phyloP scores from a whole-genome alignment of 2,888 invertebrate species.

The Amblyteles armatorius region DNA sequence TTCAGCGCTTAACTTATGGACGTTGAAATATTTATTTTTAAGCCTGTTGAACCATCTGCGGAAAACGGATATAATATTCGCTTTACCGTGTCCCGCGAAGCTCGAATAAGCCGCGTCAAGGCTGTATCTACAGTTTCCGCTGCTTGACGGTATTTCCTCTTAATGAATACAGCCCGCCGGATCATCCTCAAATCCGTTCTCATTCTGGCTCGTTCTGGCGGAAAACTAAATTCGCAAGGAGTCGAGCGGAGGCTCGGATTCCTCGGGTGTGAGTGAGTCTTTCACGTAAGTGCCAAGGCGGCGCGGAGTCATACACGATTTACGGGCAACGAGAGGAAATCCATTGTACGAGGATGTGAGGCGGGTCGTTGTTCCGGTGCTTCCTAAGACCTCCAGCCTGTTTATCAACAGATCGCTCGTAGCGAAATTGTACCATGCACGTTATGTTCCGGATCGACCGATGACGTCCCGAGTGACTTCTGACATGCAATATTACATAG shows the following conservation, averaged over 20 bases:
- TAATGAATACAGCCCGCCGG: slow-evolving; percentile 43
- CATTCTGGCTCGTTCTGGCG: slow-evolving; percentile 56
- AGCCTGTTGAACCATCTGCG: not conserved
- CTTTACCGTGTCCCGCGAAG: slow-evolving; percentile 10
- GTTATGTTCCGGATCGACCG: slow-evolving; percentile 27
- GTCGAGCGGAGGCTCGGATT: slow-evolving; percentile 23
- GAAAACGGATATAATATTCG: slow-evolving; percentile 16
- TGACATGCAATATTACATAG: slow-evolving; percentile 30
- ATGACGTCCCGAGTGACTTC: slow-evolving; percentile 13
- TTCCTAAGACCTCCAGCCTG: slow-evolving; percentile 19
- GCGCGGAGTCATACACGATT: slow-evolving; percentile 50
- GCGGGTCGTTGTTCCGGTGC: not conserved
- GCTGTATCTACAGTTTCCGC: not conserved
- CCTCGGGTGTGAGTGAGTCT: slow-evolving; percentile 35
- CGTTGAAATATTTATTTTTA: not conserved
- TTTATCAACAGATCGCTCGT: slow-evolving; percentile 10
- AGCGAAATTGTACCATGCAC: slow-evolving; percentile 14
- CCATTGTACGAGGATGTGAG: not conserved
- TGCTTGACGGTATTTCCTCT: slow-evolving; percentile 22
- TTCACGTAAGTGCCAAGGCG: slow-evolving; percentile 40
- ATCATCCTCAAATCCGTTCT: slow-evolving; percentile 51
- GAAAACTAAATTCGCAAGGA: slow-evolving; percentile 61
- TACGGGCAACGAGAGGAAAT: slow-evolving; percentile 10
- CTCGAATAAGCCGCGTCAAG: not conserved
- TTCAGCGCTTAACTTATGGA: not conserved